phyloP scores from a whole-genome alignment of 2,797 vertebrate genomes.

The Setipinna tenuifilis region DNA sequence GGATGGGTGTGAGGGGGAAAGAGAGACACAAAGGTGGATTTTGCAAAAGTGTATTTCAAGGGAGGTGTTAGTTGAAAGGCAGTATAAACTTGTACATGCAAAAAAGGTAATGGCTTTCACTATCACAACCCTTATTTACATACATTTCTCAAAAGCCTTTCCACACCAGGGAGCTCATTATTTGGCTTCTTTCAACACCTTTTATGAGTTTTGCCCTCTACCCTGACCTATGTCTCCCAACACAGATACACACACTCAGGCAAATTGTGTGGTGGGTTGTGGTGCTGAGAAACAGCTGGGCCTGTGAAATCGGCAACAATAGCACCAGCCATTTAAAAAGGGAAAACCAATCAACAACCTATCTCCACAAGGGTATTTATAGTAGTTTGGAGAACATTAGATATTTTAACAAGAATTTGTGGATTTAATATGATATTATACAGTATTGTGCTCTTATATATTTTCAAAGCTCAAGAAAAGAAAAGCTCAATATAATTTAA shows the following conservation, averaged over 20 bases:
- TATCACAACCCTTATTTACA: conserved; percentile 82
- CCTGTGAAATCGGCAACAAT: conserved; percentile 4
- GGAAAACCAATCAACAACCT: neutral
- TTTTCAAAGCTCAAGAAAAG: too few species aligned
- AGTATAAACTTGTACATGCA: conserved; percentile 60
- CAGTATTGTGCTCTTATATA: too few species aligned
- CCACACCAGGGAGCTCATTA: conserved; percentile 77
- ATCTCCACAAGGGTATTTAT: neutral
- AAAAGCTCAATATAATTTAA: too few species aligned
- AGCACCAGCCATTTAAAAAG: neutral
- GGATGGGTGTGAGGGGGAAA: neutral
- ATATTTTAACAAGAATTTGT: too few species aligned
- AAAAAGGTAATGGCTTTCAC: conserved; percentile 88
- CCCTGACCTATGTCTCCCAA: conserved; percentile 63
- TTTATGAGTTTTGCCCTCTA: conserved; percentile 69
- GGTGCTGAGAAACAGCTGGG: conserved; percentile 8
- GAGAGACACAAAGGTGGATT: neutral
- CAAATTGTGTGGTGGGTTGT: conserved; percentile 27
- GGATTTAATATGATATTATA: too few species aligned
- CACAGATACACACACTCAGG: conserved; percentile 45
- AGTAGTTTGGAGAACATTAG: neutral
- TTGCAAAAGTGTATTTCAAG: neutral
- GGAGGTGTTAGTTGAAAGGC: neutral
- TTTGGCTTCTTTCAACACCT: conserved; percentile 68
- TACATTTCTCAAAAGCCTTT: conserved; percentile 77